Evolutionary conservation across 30 jellyfish, hydroid and myxozoan genomes (phyloP).

Genomic region (Aurelia sp.): DNA sequence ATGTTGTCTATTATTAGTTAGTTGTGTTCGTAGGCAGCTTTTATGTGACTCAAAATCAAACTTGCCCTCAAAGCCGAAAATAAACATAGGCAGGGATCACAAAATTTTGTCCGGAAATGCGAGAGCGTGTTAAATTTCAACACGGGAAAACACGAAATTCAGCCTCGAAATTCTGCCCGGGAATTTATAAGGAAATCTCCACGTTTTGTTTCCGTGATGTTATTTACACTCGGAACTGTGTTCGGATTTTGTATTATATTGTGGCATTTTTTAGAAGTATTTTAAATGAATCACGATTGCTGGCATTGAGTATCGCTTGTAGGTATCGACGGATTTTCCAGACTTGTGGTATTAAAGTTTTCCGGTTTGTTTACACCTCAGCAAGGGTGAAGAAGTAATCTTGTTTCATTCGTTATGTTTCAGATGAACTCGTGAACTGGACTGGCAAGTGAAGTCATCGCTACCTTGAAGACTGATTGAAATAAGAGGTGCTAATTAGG

Average conservation of each 20-base stretch:
- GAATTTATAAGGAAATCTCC: constrained; percentile 18
- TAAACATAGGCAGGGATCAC: constrained; percentile 1
- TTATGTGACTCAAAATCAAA: neutral
- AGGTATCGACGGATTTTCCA: too few relatives aligned
- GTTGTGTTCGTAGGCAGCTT: constrained; percentile 4
- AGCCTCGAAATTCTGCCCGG: constrained; percentile 1
- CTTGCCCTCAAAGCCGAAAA: constrained; percentile 5
- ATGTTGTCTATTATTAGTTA: constrained; percentile 23
- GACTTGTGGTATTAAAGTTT: too few relatives aligned
- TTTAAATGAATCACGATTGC: neutral
- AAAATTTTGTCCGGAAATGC: neutral
- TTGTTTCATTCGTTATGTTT: too few relatives aligned
- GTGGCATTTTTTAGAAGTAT: neutral
- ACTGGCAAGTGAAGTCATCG: too few relatives aligned
- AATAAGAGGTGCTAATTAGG: too few relatives aligned
- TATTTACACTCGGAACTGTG: neutral
- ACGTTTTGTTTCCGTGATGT: neutral
- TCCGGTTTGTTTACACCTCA: too few relatives aligned
- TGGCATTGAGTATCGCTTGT: neutral
- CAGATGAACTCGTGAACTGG: too few relatives aligned
- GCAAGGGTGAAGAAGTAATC: too few relatives aligned
- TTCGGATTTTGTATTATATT: too few relatives aligned
- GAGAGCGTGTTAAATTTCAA: constrained; percentile 4
- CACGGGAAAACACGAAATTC: constrained; percentile 44
- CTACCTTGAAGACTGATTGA: too few relatives aligned